Evolutionary conservation across 2,797 vertebrate species (phyloP).

Genomic region (Halcyon chelicuti): DNA sequence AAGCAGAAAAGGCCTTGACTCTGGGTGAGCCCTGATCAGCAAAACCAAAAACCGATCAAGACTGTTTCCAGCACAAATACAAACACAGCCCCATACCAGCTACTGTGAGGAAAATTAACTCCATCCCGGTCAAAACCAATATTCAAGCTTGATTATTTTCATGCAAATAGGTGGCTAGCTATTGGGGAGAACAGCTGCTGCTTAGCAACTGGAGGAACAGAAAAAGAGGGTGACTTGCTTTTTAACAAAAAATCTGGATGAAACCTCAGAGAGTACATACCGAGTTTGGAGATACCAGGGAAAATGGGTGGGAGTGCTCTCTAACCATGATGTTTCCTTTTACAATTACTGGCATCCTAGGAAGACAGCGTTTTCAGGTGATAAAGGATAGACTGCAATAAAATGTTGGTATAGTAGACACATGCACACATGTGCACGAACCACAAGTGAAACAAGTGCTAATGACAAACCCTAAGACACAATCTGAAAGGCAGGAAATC

Average conservation of each 20-base stretch:
- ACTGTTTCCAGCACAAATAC: background rate
- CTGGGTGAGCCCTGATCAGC: background rate
- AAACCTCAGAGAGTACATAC: background rate
- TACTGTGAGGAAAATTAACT: background rate
- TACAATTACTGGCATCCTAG: background rate
- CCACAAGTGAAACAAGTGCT: background rate
- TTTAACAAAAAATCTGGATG: background rate
- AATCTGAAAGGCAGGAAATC: background rate
- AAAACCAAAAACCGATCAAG: background rate
- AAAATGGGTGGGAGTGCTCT: background rate
- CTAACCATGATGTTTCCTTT: background rate
- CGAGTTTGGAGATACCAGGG: background rate
- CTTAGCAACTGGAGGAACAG: constrained; percentile 64
- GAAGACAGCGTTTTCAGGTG: background rate
- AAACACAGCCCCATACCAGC: background rate
- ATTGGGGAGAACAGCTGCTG: constrained; percentile 64
- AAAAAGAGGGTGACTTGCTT: constrained; percentile 50
- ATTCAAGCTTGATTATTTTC: constrained; percentile 62
- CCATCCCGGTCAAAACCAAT: background rate
- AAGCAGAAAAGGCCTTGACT: background rate
- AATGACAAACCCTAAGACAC: background rate
- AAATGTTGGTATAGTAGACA: background rate
- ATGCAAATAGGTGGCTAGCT: constrained; percentile 60
- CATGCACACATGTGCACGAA: background rate
- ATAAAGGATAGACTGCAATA: background rate